Evolutionary conservation across 1,140 invertebrate genomes (phyloP).

Genomic region (Drosophila tsacasi): DNA sequence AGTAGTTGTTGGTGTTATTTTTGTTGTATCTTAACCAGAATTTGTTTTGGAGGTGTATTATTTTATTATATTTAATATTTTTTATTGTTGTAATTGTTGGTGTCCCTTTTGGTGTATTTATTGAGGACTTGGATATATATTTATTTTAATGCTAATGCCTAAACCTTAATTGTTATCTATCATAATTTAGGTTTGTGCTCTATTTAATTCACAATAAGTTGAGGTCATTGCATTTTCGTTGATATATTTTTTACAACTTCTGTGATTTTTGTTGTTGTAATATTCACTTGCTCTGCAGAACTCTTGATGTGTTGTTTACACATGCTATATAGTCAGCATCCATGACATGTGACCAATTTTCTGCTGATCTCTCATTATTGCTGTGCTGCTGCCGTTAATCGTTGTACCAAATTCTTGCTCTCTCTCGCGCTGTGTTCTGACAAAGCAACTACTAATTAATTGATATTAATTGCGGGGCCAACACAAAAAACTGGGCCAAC

Average conservation of each 20-base stretch:
- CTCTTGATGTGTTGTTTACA: not conserved
- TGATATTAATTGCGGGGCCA: conserved; percentile 65
- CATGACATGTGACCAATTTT: conserved; percentile 38
- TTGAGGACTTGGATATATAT: not conserved
- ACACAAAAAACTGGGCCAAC: conserved; percentile 68
- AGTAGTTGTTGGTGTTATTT: no score
- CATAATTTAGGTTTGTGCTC: not conserved
- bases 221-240: not conserved
- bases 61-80: not conserved
- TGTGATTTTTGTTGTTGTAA: not conserved
- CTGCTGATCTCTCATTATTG: conserved; percentile 31
- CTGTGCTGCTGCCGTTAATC: conserved; percentile 15
- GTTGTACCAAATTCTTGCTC: conserved; percentile 24
- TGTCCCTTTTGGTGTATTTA: not conserved
- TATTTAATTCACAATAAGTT: not conserved
- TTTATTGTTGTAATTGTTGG: not conserved
- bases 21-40: no score
- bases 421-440: conserved; percentile 25
- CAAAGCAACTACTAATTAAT: conserved; percentile 68
- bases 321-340: conserved; percentile 7
- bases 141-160: not conserved
- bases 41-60: no score
- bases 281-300: not conserved
- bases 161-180: no score
- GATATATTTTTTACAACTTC: not conserved